Conservation (phyloP, 2,797 vertebrate genomes). For the Poecilia picta region DNA sequence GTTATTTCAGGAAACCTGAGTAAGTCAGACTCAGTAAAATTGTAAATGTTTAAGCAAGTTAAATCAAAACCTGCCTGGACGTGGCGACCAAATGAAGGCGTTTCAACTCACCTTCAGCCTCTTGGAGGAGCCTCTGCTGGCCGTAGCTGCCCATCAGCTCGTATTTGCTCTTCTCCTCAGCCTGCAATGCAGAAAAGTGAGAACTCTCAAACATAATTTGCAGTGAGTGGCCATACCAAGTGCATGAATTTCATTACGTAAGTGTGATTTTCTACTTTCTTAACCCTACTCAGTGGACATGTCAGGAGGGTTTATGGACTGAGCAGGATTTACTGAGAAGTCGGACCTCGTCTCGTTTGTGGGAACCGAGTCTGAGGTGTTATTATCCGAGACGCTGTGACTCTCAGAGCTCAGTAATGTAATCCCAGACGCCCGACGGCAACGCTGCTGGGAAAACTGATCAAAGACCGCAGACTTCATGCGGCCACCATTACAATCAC, state of each 20-base stretch:
- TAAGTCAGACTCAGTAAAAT: slow-evolving; percentile 2
- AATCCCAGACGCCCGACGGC: slow-evolving; percentile 30
- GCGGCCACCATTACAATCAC: not conserved
- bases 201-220: slow-evolving; percentile 7
- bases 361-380: slow-evolving; percentile 15
- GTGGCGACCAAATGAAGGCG: not conserved
- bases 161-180: slow-evolving; percentile 75
- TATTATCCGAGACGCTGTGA: not conserved
- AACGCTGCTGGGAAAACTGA: slow-evolving; percentile 34
- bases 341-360: slow-evolving; percentile 3
- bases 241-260: slow-evolving; percentile 20
- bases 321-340: slow-evolving; percentile 25
- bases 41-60: not conserved
- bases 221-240: not conserved
- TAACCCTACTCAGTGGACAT: slow-evolving; percentile 2
- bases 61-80: not conserved
- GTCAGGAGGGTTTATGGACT: slow-evolving; percentile 30
- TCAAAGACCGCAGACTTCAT: slow-evolving; percentile 15
- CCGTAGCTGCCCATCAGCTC: slow-evolving; percentile 72
- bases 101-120: slow-evolving; percentile 72
- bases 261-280: slow-evolving; percentile 15
- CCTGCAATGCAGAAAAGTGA: slow-evolving; percentile 55
- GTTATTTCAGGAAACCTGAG: slow-evolving; percentile 8
- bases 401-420: slow-evolving; percentile 22
- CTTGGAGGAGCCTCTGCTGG: slow-evolving; percentile 66